Percentiles rank a stretch among this genome's conserved stretches.
These are phyloP conservation scores for Phalacrocorax pelagicus DNA, from an alignment of 2,113 vertebrate species.

Conservation along the genomic window DNA sequence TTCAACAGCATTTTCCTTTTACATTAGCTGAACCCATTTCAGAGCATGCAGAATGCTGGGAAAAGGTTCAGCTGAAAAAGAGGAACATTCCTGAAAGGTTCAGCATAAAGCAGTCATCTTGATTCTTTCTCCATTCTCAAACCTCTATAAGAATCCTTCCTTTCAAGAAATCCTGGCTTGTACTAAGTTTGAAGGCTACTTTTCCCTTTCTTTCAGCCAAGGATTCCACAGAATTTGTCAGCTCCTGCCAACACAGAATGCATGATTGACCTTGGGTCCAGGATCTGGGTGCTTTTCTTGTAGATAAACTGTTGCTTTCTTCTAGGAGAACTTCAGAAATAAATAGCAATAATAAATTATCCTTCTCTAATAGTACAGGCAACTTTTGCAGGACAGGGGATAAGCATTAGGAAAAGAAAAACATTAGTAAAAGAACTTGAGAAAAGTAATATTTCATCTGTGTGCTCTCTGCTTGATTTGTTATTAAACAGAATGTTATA, in stretches of 20 bases:
- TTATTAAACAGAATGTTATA: not conserved
- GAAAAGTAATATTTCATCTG: not conserved
- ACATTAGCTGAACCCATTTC: not conserved
- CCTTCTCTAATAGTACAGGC: not conserved
- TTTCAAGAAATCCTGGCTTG: not conserved
- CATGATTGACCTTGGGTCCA: not conserved
- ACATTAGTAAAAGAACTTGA: not conserved
- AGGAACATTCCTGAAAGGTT: not conserved
- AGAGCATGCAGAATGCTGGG: not conserved
- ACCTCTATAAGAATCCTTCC: not conserved
- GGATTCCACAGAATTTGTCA: not conserved
- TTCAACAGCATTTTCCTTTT: not conserved
- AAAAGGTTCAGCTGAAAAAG: not conserved
- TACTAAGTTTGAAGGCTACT: not conserved
- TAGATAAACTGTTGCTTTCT: not conserved
- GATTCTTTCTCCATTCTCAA: not conserved
- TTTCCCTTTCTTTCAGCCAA: not conserved
- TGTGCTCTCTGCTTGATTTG: not conserved
- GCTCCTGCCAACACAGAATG: not conserved
- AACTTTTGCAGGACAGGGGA: not conserved
- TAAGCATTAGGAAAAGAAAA: not conserved
- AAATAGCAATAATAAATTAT: not conserved
- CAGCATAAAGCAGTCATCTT: not conserved
- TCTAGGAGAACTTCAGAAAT: not conserved
- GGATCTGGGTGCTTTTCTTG: not conserved